Evolutionary conservation across 2,888 invertebrate species (phyloP), one percentile per base, ranked within the genome.

Genomic region (Ypsolopha scabrella): DNA sequence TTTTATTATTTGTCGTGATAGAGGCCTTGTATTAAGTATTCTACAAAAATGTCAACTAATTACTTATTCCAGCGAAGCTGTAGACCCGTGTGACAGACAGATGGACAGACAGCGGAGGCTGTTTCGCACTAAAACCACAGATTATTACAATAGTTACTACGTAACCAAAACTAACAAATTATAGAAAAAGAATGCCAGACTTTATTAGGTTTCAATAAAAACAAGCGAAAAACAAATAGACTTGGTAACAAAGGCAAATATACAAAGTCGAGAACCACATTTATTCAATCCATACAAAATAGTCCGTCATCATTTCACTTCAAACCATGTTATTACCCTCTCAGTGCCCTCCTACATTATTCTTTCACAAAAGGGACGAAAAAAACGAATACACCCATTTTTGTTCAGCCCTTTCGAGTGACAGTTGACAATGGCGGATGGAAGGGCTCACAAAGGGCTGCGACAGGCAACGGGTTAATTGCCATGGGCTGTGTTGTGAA

Each of bases 391-490:
- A 77, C 82, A 75, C 83, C 83, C 80, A 82, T 81, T 82, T 83
- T 78, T 76, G 76, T 76, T 77, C 75, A 75, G 66, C 58, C 67
- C 65, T 41, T 59, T 59, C 62, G 65, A 75, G 75, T 79, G 83
- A 85, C 85, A 85, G 81, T 83, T 83, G 83, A 85, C 79, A 78
- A 74, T 66, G 75, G 60, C 57, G 57, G 60, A 73, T 72, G 67
- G 77, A 80, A 79, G 80, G 81, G 80, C 75, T 78, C 3, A 75
- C 72, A 80, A 79, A 75, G 75, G 75, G 70, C 73, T 73, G 76
- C 68, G 78, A 79, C 75, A 74, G 72, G 67, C 68, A 64, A 78
- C 76, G 80, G 83, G 81, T 76, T 83, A 85, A 85, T 81, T 79
- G 78, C 76, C 68, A 79, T 73, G 76, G 75, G 78, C 10, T 64